phyloP scores from a whole-genome alignment of 1,140 invertebrate genomes.

The Nomia melanderi region DNA sequence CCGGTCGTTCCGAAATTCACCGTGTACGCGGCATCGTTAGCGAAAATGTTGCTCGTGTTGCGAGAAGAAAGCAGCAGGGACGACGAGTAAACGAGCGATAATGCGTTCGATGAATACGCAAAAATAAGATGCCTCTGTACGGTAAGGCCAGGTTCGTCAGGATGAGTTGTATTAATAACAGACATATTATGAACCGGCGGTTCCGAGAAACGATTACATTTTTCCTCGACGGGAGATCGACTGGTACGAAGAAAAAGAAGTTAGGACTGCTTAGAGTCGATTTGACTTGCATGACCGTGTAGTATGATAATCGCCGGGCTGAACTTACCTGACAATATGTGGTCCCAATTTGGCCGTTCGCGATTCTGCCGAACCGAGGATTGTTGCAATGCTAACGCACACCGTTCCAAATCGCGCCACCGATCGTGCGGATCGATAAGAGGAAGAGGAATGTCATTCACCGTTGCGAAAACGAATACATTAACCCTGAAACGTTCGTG shows the following conservation, averaged over 20 bases:
- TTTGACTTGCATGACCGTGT: conserved; percentile 35
- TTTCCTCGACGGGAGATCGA: background rate
- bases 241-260: background rate
- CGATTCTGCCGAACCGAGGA: conserved; percentile 8
- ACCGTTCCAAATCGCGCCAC: background rate
- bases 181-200: background rate
- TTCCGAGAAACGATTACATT: conserved; percentile 19
- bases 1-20: too few species aligned
- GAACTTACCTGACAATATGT: conserved; percentile 1
- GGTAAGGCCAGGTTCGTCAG: too few species aligned
- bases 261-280: background rate
- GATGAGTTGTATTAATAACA: background rate
- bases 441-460: too few species aligned
- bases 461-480: background rate
- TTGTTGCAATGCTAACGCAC: background rate
- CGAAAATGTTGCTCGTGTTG: background rate
- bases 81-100: background rate
- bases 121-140: too few species aligned
- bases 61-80: background rate
- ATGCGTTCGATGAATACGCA: too few species aligned
- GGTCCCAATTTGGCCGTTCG: background rate
- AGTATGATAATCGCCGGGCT: conserved; percentile 27
- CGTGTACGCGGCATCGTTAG: background rate
- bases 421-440: background rate
- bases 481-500: background rate